Percentiles rank a stretch among this genome's conserved stretches.
phyloP scores from a whole-genome alignment of 2,888 invertebrate genomes.

The Bombylius discolor region DNA sequence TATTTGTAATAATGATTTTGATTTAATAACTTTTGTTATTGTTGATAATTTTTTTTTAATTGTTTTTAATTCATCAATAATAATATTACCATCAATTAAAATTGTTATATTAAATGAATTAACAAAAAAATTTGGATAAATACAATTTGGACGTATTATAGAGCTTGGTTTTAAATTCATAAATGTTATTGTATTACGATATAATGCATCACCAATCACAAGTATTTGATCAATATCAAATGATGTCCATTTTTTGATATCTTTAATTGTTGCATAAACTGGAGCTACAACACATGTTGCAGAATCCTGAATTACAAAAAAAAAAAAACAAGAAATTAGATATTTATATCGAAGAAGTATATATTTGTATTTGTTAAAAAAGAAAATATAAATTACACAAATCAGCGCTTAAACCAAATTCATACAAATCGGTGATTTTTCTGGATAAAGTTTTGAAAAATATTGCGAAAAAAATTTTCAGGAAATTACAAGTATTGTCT shows the following conservation, averaged over 20 bases:
- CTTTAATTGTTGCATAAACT: conserved; percentile 10
- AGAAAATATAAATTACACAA: background rate
- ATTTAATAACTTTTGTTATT: background rate
- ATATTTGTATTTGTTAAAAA: no score
- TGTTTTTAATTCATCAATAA: conserved; percentile 1
- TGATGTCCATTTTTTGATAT: conserved; percentile 6
- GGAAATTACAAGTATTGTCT: no score
- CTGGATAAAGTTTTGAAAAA: no score
- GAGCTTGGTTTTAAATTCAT: conserved; percentile 11
- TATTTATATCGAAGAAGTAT: background rate
- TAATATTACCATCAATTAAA: conserved; percentile 9
- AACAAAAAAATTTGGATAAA: conserved; percentile 15
- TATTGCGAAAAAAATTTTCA: no score
- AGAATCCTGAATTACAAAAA: conserved; percentile 10
- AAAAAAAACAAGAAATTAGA: background rate
- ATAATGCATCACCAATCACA: conserved; percentile 14
- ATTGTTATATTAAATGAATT: conserved; percentile 12
- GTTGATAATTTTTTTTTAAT: background rate
- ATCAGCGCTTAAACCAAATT: no score
- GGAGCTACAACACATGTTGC: conserved; percentile 16
- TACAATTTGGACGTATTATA: conserved; percentile 14
- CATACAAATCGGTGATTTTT: background rate
- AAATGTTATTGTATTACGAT: conserved; percentile 9
- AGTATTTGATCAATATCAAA: conserved; percentile 13
- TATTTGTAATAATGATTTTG: background rate